Conservation (phyloP, 2,888 invertebrate genomes). For the Paralinhomoeus sp. region DNA sequence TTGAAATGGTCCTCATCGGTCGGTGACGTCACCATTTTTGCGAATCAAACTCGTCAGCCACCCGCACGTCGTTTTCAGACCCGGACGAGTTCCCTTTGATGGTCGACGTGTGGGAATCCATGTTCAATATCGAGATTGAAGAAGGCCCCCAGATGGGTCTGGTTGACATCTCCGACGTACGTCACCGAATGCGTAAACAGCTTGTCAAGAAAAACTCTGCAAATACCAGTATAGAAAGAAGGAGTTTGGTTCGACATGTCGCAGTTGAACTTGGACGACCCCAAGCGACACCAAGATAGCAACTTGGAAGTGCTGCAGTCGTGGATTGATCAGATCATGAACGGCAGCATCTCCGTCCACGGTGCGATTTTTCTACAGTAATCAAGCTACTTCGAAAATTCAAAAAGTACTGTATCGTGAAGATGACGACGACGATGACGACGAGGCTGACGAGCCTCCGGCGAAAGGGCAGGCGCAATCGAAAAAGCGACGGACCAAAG, state of each 20-base stretch:
- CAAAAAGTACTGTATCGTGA: no score
- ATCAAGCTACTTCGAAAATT: no score
- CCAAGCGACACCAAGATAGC: conserved; percentile 21
- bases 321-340: conserved; percentile 25
- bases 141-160: conserved; percentile 24
- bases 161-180: conserved; percentile 22
- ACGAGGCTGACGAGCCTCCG: no score
- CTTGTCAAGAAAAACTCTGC: not conserved
- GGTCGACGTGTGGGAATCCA: conserved; percentile 26
- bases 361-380: no score
- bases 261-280: conserved; percentile 24
- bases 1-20: conserved; percentile 12
- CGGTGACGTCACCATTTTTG: no score
- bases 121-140: conserved; percentile 26
- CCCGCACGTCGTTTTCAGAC: conserved; percentile 22
- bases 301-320: conserved; percentile 24
- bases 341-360: conserved; percentile 19
- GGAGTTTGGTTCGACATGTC: conserved; percentile 26
- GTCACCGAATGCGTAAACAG: not conserved
- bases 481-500: no score
- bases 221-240: conserved; percentile 14
- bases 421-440: no score
- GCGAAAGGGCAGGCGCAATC: no score
- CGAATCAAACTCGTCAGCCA: no score
- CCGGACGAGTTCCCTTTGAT: conserved; percentile 26